Percentiles rank a stretch among this genome's conserved stretches.
Conservation (phyloP, 2,797 vertebrate genomes). For the Silurus lanzhouensis region DNA sequence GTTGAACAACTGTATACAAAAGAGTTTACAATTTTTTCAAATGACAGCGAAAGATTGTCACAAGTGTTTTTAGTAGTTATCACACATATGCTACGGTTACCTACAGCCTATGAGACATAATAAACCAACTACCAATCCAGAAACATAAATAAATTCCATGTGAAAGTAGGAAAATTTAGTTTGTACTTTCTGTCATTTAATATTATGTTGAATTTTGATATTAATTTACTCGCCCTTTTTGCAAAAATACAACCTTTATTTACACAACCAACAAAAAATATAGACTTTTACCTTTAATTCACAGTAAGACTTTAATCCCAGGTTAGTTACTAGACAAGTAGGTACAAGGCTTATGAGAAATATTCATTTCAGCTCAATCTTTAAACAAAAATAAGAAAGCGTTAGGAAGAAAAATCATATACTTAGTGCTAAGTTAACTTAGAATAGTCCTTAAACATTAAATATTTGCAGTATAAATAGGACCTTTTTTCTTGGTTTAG, state of each 20-base stretch:
- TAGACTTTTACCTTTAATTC: too few relatives aligned
- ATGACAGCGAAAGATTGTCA: not conserved
- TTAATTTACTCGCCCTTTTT: not conserved
- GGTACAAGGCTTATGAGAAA: not conserved
- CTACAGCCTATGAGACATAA: not conserved
- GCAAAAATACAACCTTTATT: not conserved
- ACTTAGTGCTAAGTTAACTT: not conserved
- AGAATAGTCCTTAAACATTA: not conserved
- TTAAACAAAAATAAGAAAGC: not conserved
- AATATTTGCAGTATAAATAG: not conserved
- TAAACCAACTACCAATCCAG: not conserved
- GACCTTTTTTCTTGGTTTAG: not conserved
- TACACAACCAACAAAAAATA: too few relatives aligned
- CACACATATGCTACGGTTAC: not conserved
- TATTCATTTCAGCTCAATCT: not conserved
- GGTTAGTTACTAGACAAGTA: not conserved
- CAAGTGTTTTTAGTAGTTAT: not conserved
- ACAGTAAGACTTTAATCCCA: not conserved
- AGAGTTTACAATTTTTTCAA: not conserved
- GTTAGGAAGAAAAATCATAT: not conserved
- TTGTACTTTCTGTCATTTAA: not conserved
- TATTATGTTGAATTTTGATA: too few relatives aligned
- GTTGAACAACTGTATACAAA: not conserved
- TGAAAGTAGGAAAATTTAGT: not conserved
- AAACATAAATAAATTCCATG: not conserved